Base-by-base conservation (phyloP, 2,113 vertebrate genomes). In the Stegastes partitus region DNA sequence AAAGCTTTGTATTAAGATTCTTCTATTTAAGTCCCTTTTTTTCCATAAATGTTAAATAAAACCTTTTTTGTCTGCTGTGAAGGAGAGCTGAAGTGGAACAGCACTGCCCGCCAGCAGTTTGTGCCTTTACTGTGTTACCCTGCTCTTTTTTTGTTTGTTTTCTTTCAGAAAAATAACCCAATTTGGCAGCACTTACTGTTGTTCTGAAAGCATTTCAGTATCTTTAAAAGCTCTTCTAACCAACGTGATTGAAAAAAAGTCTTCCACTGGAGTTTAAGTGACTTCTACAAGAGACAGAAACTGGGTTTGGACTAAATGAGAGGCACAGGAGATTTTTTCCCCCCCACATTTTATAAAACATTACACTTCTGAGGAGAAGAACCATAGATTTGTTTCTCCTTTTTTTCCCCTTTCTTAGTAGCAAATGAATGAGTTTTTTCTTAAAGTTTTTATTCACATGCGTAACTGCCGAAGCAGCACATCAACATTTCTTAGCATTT, bases 401-500 rank as follows among this genome's bases (percentile, higher is more conserved):
- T 55, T 28, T 28, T n/a, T n/a, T n/a, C n/a, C n/a, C 26, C 26
- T 55, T 74, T 59, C 54, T 56, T 57, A 73, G 79, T 77, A 88
- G 96, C 86, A 95, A 94, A 95, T 92, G 85, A 3, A 5, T 28
- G 26, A 3, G 2, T 28, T 93, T 96, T 97, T 95, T 94, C 94
- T 95, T 91, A 95, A 96, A 95, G 94, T 92, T 88, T 84, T 74
- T 87, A 81, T 92, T 90, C 86, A 94, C 97, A 96, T 97, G 96
- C 96, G 95, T 68, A 94, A 96, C 94, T 95, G 94, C 95, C 94
- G 86, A 90, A 96, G 95, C 95, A 94, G 95, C 96, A 95, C 95
- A 95, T 95, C 96, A 96, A 97, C 89, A 94, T 93, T 89, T 74
- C 77, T 94, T 93, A 94, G 93, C 93, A 94, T 95, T 95, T 95